Evolutionary conservation across 2,888 invertebrate species (phyloP), one percentile per base, ranked within the genome.

Genomic region (Mimumesa dahlbomi): DNA sequence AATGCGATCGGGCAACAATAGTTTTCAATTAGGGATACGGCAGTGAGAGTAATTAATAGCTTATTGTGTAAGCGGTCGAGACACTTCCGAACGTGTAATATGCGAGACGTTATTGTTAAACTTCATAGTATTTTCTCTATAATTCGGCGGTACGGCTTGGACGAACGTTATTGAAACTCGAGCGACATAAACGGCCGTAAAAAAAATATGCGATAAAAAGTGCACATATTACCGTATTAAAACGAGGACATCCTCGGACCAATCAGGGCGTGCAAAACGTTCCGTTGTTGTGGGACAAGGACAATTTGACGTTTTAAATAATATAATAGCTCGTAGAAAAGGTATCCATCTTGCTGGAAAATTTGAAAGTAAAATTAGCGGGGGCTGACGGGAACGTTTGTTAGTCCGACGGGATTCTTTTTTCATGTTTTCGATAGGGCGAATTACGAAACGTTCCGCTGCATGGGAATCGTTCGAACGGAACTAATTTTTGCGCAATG

Each of bases 401-500:
- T 9, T 29, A 29, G 9, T 6, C 9, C 29, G 29, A 29, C 29
- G 29, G 7, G 9, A 29, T 29, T 6, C 29, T 29, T 29, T 9
- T 29, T 29, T 29, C 29, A 6, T 29, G 29, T 9, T 29, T 29
- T 29, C 29, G 29, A 29, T 29, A 29, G 29, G 29, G 29, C 29
- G 29, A 1, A 29, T 29, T 29, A 9, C 42, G 70, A 67, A 67
- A 67, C 70, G 62, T 67, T 62, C 52, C 67, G 67, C 21, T 49
- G 49, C 31, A 50, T 18, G 38, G 36, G 36, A 31, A 11, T 40
- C 57, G 43, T 56, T 62, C 67, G 52, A 49, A 67, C 31, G 57
- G 53, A 67, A 52, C 53, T 42, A 48, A 67, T 70, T 67, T 71
- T 67, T 67, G 57, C 57, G 70, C 57, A 71, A 71, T 53, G 38